Evolutionary conservation across 1,140 invertebrate species (phyloP), one percentile per base, ranked within the genome.

Genomic region (Penaeus japonicus): DNA sequence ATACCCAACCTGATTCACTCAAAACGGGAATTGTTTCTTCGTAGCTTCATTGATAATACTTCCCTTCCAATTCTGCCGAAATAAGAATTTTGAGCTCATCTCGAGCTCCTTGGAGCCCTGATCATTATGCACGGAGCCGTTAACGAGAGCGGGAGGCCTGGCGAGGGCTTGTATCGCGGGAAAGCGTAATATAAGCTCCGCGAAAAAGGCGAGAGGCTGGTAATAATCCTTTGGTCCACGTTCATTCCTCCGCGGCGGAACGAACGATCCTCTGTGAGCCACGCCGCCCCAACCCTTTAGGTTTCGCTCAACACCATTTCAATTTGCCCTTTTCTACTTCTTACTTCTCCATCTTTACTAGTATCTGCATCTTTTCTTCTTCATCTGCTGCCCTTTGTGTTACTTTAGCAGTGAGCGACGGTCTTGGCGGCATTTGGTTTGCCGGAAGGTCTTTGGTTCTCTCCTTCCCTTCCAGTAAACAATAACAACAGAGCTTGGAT

Each of bases 181-280:
- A 81, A 81, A 81, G 79, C 79, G 79, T 55, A 81, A 81, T 55
- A 55, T 81, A 81, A 81, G 54, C 79, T 30, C 79, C 79, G 79
- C 79, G 47, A 81, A 81, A 81, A 81, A 55, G n/a, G 12, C 47
- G 53, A 57, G 79, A 30, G 79, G 24, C 79, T 24, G 79, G 79
- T 81, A 81, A 81, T 81, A 81, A 81, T 81, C 79, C 79, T 81
- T 81, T 57, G 53, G n/a, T 30, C n/a, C 10, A 27, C 79, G 79
- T 57, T 30, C 79, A 81, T 81, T 81, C 79, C 79, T 57, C 53
- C 54, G 57, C 53, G n/a, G 47, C 53, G 10, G 30, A 81, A 54
- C 54, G 79, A 81, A 30, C 53, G 22, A 81, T 27, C 79, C 79
- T 20, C 10, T 47, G 47, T 47, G 47, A 47, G 47, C 47, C 7